Evolutionary conservation across 2,797 vertebrate species (phyloP), one percentile per base, ranked within the genome.

Genomic region (Crenichthys baileyi): DNA sequence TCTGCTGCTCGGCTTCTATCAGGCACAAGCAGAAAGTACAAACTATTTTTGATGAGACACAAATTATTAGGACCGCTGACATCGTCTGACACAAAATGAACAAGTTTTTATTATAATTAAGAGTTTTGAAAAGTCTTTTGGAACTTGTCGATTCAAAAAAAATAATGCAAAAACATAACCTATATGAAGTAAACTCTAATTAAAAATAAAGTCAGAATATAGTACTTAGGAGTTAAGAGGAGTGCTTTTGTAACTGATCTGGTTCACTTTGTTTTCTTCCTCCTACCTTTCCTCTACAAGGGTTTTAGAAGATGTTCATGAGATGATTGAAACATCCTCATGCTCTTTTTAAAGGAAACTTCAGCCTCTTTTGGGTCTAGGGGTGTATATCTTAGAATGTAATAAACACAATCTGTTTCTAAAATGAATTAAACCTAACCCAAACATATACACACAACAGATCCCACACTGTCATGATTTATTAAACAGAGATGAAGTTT

Each of bases 1-100:
- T 81, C 51, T 79, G 20, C 76, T 80, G 83, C 73, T 74, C 83
- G 81, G 70, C 83, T 79, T 85, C 80, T 77, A 83, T 84, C 87
- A 81, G 72, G 63, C 75, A 81, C 82, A 85, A 87, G 82, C 72
- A 75, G 51, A 87, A 82, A 75, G 46, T 39, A 41, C 53, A 85
- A 71, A 63, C 83, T 76, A 31, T 50, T 81, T 58, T 65, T 67
- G n/a, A 75, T 55, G 39, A 75, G 11, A 36, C 3, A 72, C 7
- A 48, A 39, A 36, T 70, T 65, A 56, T 39, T 29, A 29, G 70
- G 16, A 70, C 26, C 11, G 39, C 18, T 63, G 16, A 24, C 22
- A 58, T 44, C 58, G 5, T 4, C 72, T 75, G 44, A 26, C 31
- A 26, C 26, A 74, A 4, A 7, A 24, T 39, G 22, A 71, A 50